Evolutionary conservation across 2,113 vertebrate species (phyloP), one percentile per base, ranked within the genome.

Genomic region (Panurus biarmicus): DNA sequence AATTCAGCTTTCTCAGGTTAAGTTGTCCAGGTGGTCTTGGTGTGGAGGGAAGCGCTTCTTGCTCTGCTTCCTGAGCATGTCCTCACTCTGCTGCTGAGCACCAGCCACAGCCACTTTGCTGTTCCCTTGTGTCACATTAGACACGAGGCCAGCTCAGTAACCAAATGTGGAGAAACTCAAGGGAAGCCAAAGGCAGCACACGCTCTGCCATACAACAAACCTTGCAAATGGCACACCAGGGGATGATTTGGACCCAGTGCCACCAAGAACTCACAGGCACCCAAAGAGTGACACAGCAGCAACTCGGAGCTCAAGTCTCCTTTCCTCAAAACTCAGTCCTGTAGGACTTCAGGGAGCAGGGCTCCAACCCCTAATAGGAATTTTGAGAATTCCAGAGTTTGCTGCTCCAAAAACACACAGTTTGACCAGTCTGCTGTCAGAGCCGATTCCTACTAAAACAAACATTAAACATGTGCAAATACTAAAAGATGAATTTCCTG

Each of bases 401-500:
- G 60, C 82, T 90, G 78, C 78, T 96, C 71, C 87, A 94, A 87
- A 95, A 96, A 72, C 14, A 84, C 62, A 47, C 67, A 80, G 61
- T 93, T 92, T 47, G 81, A 94, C 91, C 94, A 94, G 94, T n/a
- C 93, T 79, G 77, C 87, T 94, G 77, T 87, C 84, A 89, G 87
- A 94, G 79, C 62, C 2, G 4, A 78, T 85, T 94, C 87, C 89
- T 91, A 92, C 93, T 95, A 96, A 96, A 93, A 88, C 72, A 94
- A 96, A 96, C 94, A 96, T 73, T 88, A 54, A 90, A 96, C 96
- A 96, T 95, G 95, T 96, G 95, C 88, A 96, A 96, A 96, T 88
- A 93, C 92, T 96, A 96, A 96, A 94, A 95, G 94, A 94, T 94
- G 88, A 93, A 95, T 95, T 96, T 96, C 96, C 96, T 95, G 95